These are phyloP conservation scores for Drosophila kepulauana DNA, from an alignment of 1,140 invertebrate species.

Conservation along the genomic window DNA sequence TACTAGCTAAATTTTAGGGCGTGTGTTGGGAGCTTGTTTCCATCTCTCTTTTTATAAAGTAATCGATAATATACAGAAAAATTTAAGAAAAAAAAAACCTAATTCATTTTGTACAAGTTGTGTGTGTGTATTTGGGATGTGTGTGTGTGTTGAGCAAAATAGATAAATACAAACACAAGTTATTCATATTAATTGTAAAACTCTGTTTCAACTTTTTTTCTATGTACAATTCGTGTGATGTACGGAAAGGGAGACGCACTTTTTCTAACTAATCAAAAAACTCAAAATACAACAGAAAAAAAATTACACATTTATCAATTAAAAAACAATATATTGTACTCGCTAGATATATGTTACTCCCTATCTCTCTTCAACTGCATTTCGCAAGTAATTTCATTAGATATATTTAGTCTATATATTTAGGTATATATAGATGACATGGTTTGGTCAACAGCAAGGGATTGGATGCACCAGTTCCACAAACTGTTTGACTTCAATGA, in stretches of 20 bases:
- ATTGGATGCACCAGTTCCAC: slow-evolving; percentile 46
- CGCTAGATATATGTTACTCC: background rate
- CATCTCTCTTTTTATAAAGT: background rate
- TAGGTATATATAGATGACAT: slow-evolving; percentile 42
- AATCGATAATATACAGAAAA: slow-evolving; percentile 21
- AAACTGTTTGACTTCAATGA: slow-evolving; percentile 31
- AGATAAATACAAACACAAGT: slow-evolving; percentile 32
- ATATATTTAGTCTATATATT: slow-evolving; percentile 27
- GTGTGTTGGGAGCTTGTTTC: background rate
- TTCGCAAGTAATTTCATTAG: slow-evolving; percentile 4
- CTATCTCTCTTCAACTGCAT: background rate
- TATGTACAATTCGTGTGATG: slow-evolving; percentile 32
- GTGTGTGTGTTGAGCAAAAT: slow-evolving; percentile 40
- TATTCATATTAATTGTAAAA: slow-evolving; percentile 2
- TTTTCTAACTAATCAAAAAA: slow-evolving; percentile 26
- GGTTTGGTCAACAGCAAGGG: slow-evolving; percentile 53
- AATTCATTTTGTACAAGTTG: slow-evolving; percentile 24
- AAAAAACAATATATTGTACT: slow-evolving; percentile 5
- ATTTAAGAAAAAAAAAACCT: background rate
- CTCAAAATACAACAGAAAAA: background rate
- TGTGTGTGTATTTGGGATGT: slow-evolving; percentile 4
- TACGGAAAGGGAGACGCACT: slow-evolving; percentile 14
- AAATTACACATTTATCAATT: slow-evolving; percentile 8
- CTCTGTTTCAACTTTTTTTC: background rate
- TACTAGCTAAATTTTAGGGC: background rate